phyloP scores from a whole-genome alignment of 2,888 invertebrate genomes.

The Pogonocherus hispidulus region DNA sequence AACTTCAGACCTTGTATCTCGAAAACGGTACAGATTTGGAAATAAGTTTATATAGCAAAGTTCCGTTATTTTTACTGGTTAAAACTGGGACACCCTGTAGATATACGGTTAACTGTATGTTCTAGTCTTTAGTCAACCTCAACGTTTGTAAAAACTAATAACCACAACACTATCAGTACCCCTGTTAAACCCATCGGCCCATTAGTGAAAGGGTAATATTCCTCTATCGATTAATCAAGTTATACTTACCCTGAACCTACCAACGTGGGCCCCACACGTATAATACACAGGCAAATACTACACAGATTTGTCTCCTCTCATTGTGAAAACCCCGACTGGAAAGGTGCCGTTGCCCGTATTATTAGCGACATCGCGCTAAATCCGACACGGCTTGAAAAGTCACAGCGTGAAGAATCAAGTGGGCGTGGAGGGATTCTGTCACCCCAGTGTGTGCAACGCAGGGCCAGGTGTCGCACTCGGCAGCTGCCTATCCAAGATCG shows the following conservation, averaged over 20 bases:
- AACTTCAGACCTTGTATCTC: too few species aligned
- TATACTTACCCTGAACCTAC: neutral
- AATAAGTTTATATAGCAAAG: too few species aligned
- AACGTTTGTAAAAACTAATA: too few species aligned
- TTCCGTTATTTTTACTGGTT: too few species aligned
- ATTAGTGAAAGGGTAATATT: neutral
- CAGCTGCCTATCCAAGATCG: constrained; percentile 31
- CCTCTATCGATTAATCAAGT: neutral
- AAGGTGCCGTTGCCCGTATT: neutral
- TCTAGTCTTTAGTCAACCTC: too few species aligned
- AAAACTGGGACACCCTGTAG: too few species aligned
- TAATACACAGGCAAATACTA: neutral
- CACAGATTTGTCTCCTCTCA: neutral
- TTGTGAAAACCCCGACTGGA: neutral
- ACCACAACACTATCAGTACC: too few species aligned
- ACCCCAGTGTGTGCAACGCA: constrained; percentile 57
- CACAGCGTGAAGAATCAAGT: constrained; percentile 69
- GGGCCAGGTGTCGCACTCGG: constrained; percentile 49
- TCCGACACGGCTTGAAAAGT: constrained; percentile 69
- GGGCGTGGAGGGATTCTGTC: constrained; percentile 68
- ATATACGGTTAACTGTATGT: too few species aligned
- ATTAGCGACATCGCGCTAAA: constrained; percentile 57
- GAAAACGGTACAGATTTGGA: too few species aligned
- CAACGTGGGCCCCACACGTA: neutral
- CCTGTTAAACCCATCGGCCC: too few species aligned